Evolutionary conservation across 64 coral and sea anemone genomes (phyloP), one percentile per base, ranked within the genome.

Genomic region (Anthopleura sola): DNA sequence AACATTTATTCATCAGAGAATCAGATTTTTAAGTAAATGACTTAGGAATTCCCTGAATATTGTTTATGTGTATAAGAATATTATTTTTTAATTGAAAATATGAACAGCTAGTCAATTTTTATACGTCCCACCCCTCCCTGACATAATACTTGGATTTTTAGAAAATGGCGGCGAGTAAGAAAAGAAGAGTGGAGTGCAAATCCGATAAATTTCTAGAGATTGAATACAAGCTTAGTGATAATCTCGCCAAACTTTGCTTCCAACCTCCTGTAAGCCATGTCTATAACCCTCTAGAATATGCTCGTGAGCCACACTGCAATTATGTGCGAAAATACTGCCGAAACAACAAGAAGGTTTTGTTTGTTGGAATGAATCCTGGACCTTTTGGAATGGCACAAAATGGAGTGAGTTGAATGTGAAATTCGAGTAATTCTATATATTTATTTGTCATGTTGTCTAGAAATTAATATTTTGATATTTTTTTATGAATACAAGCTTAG

Each of bases 331-430:
- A 96, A 53, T 96, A 92, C 69, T 96, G 90, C 64, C 86, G 33
- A 57, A 32, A 8, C 31, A 92, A 33, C 81, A 91, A 96, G 85
- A 92, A 89, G 49, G 94, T 96, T 12, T 62, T 96, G 33, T 96
- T 96, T 66, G 48, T 96, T 68, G 94, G 94, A 14, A 96, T 96
- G 90, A 96, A 96, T 57, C 94, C 94, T 18, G 94, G 94, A 21
- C 94, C 94, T 2, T 96, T 92, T 90, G 94, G 94, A 50, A 96
- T 96, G 94, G 94, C 94, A 44, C 94, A 96, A 55, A 96, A 96
- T 50, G 94, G 94, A 75, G 94, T 96, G 78, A 96, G 90, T 14
- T 3, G 40, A 44, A 14, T 75, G n/a, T n/a, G n/a, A n/a, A n/a
- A n/a, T n/a, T n/a, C n/a, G n/a, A n/a, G n/a, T 58, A 58, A 58